phyloP scores from a whole-genome alignment of 2,113 vertebrate genomes.

The Cephalopterus ornatus region DNA sequence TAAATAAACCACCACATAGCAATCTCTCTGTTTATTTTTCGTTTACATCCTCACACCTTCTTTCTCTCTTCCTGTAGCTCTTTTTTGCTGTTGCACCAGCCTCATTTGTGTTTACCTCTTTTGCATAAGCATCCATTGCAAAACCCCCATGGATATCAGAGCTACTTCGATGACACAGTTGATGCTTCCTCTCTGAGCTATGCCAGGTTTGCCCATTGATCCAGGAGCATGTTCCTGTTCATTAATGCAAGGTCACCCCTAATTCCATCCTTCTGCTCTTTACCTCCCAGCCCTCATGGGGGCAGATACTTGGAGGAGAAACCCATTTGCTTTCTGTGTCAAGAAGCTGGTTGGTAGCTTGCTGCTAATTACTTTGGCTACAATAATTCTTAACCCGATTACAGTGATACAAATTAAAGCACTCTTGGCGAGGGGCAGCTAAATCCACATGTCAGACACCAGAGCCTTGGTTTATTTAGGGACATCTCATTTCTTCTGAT shows the following conservation, averaged over 20 bases:
- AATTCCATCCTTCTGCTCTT: slow-evolving; percentile 58
- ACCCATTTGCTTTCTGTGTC: slow-evolving; percentile 57
- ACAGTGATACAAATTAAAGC: slow-evolving; percentile 68
- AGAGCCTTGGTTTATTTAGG: slow-evolving; percentile 62
- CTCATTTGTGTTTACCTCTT: slow-evolving; percentile 50
- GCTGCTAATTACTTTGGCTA: slow-evolving; percentile 73
- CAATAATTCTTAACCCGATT: slow-evolving; percentile 72
- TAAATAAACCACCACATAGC: slow-evolving; percentile 32
- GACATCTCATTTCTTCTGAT: slow-evolving; percentile 64
- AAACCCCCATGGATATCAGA: slow-evolving; percentile 58
- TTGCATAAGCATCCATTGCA: slow-evolving; percentile 52
- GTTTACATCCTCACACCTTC: slow-evolving; percentile 11
- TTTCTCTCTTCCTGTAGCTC: not conserved
- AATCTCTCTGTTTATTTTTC: slow-evolving; percentile 46
- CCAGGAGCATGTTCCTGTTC: slow-evolving; percentile 49
- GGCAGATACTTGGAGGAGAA: slow-evolving; percentile 59
- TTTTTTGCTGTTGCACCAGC: not conserved
- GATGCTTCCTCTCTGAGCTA: slow-evolving; percentile 49
- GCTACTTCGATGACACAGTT: slow-evolving; percentile 60
- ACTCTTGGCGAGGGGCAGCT: slow-evolving; percentile 43
- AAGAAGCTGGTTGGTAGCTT: slow-evolving; percentile 66
- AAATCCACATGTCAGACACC: slow-evolving; percentile 63
- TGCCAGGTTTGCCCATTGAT: slow-evolving; percentile 67
- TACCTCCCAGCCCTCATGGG: slow-evolving; percentile 55
- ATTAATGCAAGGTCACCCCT: slow-evolving; percentile 72